These are phyloP conservation scores for Aphidius colemani DNA, from an alignment of 2,888 invertebrate genomes.

Conservation along the genomic window DNA sequence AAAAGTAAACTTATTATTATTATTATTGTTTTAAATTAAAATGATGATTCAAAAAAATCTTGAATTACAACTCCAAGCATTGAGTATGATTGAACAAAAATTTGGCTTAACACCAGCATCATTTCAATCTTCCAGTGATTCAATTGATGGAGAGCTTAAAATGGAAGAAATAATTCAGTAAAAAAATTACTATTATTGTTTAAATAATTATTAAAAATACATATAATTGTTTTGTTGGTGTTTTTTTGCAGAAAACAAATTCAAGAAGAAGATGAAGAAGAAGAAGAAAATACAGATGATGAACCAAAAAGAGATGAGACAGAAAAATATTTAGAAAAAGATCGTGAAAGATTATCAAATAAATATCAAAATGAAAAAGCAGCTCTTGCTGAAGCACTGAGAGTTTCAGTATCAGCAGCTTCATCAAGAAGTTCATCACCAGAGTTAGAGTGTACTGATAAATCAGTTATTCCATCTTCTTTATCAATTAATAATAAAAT, in stretches of 20 bases:
- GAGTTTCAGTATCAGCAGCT: constrained; percentile 38
- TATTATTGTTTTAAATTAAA: constrained; percentile 2
- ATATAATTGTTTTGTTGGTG: neutral
- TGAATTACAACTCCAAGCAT: constrained; percentile 85
- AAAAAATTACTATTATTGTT: too few species aligned
- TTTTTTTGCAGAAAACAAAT: constrained; percentile 14
- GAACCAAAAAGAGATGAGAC: constrained; percentile 33
- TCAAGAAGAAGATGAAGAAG: constrained; percentile 36
- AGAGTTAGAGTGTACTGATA: neutral
- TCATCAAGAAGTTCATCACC: constrained; percentile 19
- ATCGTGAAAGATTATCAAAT: constrained; percentile 52
- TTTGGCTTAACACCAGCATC: constrained; percentile 71
- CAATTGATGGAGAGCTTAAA: constrained; percentile 62
- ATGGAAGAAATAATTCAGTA: constrained; percentile 67
- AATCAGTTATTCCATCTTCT: constrained; percentile 12
- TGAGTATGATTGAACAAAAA: constrained; percentile 81
- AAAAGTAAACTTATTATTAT: constrained; percentile 57
- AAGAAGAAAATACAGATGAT: constrained; percentile 30
- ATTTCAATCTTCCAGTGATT: constrained; percentile 55
- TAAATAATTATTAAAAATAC: too few species aligned
- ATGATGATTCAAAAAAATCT: constrained; percentile 95
- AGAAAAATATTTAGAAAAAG: constrained; percentile 40
- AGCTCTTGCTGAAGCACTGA: constrained; percentile 52
- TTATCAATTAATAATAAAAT: constrained; percentile 2
- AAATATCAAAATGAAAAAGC: constrained; percentile 56